These are phyloP conservation scores for Andrena marginata DNA, from an alignment of 2,888 invertebrate genomes.

Conservation along the genomic window DNA sequence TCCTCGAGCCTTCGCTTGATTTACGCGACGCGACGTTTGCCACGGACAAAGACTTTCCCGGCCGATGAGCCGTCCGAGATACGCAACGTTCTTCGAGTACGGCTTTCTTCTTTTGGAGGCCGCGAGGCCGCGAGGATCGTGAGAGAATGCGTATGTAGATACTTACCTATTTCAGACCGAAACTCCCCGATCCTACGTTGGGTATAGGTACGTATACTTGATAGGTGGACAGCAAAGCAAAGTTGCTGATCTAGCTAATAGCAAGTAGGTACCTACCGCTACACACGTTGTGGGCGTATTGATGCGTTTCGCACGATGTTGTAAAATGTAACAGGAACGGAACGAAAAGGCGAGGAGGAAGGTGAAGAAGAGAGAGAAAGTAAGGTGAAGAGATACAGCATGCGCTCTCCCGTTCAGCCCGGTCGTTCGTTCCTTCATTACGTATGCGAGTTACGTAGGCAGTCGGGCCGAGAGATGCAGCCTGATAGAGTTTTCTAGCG, in stretches of 20 bases:
- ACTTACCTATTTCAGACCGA: background rate
- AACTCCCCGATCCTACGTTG: background rate
- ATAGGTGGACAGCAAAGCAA: background rate
- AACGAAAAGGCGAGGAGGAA: constrained; percentile 1
- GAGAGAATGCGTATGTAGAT: constrained; percentile 59
- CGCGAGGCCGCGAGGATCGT: constrained; percentile 48
- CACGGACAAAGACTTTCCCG: constrained; percentile 74
- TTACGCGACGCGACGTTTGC: constrained; percentile 73
- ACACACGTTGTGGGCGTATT: background rate
- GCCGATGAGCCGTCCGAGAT: constrained; percentile 81
- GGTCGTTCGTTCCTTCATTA: constrained; percentile 74
- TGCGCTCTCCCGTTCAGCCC: constrained; percentile 73
- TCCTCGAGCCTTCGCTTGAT: constrained; percentile 74
- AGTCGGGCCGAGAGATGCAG: constrained; percentile 73
- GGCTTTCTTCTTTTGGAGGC: constrained; percentile 32
- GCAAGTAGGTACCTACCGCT: background rate
- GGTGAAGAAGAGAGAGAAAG: background rate
- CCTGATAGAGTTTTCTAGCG: constrained; percentile 80
- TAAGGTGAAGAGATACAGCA: constrained; percentile 60
- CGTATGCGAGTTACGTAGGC: constrained; percentile 79
- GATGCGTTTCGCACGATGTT: background rate
- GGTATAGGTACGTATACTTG: background rate
- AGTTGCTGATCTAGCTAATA: background rate
- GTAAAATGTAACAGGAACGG: background rate
- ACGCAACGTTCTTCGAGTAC: constrained; percentile 74